Percentiles rank a stretch among this genome's conserved stretches.
Conservation (phyloP, 1,140 invertebrate species). For the Caenorhabditis briggsae region DNA sequence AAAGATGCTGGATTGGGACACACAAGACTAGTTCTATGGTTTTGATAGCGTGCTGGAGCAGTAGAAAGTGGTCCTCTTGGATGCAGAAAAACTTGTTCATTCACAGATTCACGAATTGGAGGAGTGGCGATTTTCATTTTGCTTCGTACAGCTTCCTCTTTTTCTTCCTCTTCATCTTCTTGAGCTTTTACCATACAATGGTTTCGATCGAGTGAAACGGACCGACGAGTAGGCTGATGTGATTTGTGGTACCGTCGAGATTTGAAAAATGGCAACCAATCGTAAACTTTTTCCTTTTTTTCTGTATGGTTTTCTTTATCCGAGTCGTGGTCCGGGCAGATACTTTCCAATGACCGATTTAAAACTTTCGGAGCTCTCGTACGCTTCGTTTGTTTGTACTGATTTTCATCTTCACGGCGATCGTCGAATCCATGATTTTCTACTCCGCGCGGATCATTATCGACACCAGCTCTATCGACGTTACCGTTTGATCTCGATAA, state of each 20-base stretch:
- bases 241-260: slow-evolving; percentile 16
- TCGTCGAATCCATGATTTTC: slow-evolving; percentile 33
- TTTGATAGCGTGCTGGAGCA: not conserved
- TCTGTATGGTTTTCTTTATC: not conserved
- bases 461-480: not conserved
- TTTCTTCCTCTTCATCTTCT: slow-evolving; percentile 11
- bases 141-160: not conserved
- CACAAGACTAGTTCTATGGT: not conserved
- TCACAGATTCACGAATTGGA: not conserved
- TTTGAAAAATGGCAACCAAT: slow-evolving; percentile 38
- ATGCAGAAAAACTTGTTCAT: slow-evolving; percentile 16
- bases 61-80: not conserved
- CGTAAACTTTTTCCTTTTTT: slow-evolving; percentile 37
- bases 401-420: not conserved
- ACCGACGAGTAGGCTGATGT: slow-evolving; percentile 1
- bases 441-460: not conserved
- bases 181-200: slow-evolving; percentile 12
- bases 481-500: slow-evolving; percentile 6
- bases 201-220: slow-evolving; percentile 21
- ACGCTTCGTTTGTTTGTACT: not conserved
- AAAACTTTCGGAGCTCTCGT: slow-evolving; percentile 11
- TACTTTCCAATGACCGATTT: slow-evolving; percentile 14
- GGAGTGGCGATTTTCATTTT: slow-evolving; percentile 6
- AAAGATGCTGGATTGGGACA: not conserved
- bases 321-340: not conserved